Conservation (phyloP, 2,113 vertebrate genomes). For the Epinephelus fuscoguttatus region DNA sequence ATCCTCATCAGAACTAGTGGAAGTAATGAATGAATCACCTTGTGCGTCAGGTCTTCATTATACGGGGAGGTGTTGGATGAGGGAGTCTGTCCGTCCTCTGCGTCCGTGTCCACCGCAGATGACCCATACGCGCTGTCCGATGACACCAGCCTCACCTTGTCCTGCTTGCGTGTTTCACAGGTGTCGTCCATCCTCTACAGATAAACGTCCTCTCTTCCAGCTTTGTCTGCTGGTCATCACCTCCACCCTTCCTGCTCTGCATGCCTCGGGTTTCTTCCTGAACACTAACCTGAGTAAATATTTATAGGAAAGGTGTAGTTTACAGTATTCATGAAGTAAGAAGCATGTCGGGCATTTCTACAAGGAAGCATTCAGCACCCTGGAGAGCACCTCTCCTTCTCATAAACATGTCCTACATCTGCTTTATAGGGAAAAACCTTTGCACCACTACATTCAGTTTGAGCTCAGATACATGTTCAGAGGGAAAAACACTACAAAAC, state of each 20-base stretch:
- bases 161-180: constrained; percentile 21
- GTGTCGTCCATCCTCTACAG: constrained; percentile 44
- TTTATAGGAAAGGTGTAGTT: constrained; percentile 42
- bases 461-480: background rate
- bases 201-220: constrained; percentile 16
- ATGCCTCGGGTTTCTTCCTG: background rate
- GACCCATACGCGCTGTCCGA: constrained; percentile 72
- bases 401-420: constrained; percentile 12
- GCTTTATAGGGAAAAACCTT: background rate
- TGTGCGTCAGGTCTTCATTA: constrained; percentile 83
- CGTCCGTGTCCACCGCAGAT: constrained; percentile 55
- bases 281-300: constrained; percentile 39
- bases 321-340: constrained; percentile 64
- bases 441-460: background rate
- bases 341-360: constrained; percentile 24
- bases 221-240: background rate
- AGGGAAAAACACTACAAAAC: background rate
- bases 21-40: constrained; percentile 69
- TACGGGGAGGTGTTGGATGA: constrained; percentile 59
- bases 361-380: constrained; percentile 61
- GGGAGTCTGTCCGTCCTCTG: constrained; percentile 63
- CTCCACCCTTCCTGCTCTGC: constrained; percentile 10
- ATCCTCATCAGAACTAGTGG: background rate
- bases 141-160: constrained; percentile 28
- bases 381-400: constrained; percentile 47